These are phyloP conservation scores for Drosophila subpulchrella DNA, from an alignment of 1,140 invertebrate species.

Conservation along the genomic window DNA sequence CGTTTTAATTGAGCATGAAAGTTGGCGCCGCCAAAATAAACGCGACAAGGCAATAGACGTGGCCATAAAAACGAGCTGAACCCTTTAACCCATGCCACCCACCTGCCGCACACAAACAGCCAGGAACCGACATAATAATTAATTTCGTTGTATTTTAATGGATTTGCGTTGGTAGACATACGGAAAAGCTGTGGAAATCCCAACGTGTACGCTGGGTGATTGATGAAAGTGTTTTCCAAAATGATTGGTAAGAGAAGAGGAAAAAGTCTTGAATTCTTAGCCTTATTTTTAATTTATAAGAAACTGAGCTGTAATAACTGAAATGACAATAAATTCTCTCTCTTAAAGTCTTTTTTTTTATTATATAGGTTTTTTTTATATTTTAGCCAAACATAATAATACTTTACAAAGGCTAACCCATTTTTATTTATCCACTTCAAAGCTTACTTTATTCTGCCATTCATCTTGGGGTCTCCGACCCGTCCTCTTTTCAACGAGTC, in stretches of 20 bases:
- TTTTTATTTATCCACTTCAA: conserved; percentile 11
- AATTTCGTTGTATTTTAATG: conserved; percentile 79
- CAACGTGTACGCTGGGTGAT: conserved; percentile 43
- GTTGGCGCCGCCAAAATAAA: conserved; percentile 66
- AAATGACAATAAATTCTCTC: neutral
- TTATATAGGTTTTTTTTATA: neutral
- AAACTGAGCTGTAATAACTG: neutral
- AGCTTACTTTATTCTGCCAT: conserved; percentile 25
- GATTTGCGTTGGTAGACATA: conserved; percentile 63
- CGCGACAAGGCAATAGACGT: conserved; percentile 64
- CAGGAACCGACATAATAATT: conserved; percentile 65
- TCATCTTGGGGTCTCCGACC: conserved; percentile 21
- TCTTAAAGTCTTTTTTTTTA: neutral
- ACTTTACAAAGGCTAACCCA: conserved; percentile 11
- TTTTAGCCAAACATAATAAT: neutral
- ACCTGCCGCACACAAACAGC: conserved; percentile 19
- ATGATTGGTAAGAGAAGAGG: neutral
- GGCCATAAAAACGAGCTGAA: conserved; percentile 38
- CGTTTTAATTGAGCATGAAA: conserved; percentile 84
- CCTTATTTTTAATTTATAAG: neutral
- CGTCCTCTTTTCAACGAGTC: conserved; percentile 64
- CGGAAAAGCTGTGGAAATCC: conserved; percentile 51
- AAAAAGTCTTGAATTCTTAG: neutral
- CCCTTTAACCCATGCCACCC: conserved; percentile 28
- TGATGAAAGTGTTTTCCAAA: conserved; percentile 46